Base-by-base conservation (phyloP, 2,113 vertebrate species). In the Mus spicilegus region DNA sequence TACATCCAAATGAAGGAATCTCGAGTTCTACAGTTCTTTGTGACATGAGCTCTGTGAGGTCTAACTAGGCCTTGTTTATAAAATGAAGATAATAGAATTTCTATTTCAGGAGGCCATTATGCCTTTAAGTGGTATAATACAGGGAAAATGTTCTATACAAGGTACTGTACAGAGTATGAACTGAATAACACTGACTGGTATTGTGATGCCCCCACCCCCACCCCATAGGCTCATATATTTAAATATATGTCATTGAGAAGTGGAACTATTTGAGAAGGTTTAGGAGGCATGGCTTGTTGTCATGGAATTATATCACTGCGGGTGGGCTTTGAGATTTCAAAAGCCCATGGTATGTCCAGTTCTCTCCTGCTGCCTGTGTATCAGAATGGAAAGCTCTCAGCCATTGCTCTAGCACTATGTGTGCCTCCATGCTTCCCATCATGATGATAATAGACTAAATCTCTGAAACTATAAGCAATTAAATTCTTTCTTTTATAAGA, bases 81-180 rank as follows among this genome's bases (percentile, higher is more conserved):
- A 86, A 76, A 63, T 82, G 46, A 19, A 30, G 12, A 89, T 78
- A 73, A 54, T 84, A 95, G 87, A 84, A 91, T 84, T 94, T 65
- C 73, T 36, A 81, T 77, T 91, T 92, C 24, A 30, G 91, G n/a
- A 69, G 75, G n/a, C 90, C 42, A 3, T 67, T 51, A 1, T 82
- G n/a, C 80, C 11, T 28, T 87, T 69, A 85, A 94, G 61, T 90
- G 92, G 77, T 14, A 84, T 90, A 91, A 72, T 89, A 49, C 13
- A 49, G 82, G 19, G 49, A 13, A 72, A 77, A 82, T 84, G 22
- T 92, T 87, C 42, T 67, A 39, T 1, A 77, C 0, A 5, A 51
- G 14, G 7, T 78, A 70, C 24, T 2, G n/a, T 58, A 24, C 56
- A 56, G 26, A 14, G 0, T 36, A 58, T 51, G 70, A 80, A 58